Conservation (phyloP, 2,888 invertebrate genomes). For the Operophtera brumata region DNA sequence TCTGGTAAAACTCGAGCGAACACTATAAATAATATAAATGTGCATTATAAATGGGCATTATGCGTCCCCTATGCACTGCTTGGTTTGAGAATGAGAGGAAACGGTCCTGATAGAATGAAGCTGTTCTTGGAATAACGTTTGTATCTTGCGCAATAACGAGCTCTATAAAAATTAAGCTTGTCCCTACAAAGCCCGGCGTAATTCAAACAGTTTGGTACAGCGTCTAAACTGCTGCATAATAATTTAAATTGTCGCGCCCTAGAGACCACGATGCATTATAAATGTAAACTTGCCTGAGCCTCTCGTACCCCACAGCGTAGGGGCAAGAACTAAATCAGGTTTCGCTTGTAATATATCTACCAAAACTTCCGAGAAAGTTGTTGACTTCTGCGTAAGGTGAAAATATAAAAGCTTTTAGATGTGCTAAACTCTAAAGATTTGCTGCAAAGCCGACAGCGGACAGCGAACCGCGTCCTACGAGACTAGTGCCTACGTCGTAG, state of each 20-base stretch:
- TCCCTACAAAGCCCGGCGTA: constrained; percentile 3
- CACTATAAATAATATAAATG: no score
- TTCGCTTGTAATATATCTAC: neutral
- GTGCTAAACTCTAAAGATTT: constrained; percentile 8
- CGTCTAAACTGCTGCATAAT: constrained; percentile 15
- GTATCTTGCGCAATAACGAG: neutral
- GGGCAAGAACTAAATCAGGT: neutral
- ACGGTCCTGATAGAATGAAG: no score
- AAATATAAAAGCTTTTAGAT: constrained; percentile 5
- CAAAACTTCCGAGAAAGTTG: no score
- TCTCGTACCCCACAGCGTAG: constrained; percentile 1
- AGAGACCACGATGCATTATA: constrained; percentile 16
- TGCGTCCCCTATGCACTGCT: no score
- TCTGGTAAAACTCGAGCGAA: no score
- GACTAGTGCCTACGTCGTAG: constrained; percentile 15
- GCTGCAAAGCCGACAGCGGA: constrained; percentile 8
- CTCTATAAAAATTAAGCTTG: constrained; percentile 9
- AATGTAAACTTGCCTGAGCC: constrained; percentile 14
- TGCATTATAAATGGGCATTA: no score
- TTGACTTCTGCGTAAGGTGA: no score
- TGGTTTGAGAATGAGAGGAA: no score
- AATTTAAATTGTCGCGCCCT: constrained; percentile 13
- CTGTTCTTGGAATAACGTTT: no score
- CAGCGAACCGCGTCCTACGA: neutral
- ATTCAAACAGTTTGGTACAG: constrained; percentile 15